Evolutionary conservation across 2,888 invertebrate genomes (phyloP).

Genomic region (Spialia ferax): DNA sequence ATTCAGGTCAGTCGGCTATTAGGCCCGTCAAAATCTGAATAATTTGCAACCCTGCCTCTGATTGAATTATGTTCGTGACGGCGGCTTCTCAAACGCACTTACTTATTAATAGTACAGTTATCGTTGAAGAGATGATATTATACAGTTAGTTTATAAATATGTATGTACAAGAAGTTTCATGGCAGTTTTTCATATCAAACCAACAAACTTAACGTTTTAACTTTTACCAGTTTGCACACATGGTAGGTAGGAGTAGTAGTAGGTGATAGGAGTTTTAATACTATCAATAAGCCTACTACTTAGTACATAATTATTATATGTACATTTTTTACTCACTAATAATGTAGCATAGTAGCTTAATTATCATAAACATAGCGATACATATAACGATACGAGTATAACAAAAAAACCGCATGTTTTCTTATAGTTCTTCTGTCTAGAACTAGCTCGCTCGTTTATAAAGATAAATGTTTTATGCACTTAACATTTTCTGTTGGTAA

Average conservation of each 20-base stretch:
- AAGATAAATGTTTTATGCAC: slow-evolving; percentile 7
- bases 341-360: background rate
- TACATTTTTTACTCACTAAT: too few species aligned
- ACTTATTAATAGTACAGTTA: too few species aligned
- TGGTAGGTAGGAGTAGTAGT: too few species aligned
- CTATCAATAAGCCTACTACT: too few species aligned
- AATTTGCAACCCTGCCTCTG: slow-evolving; percentile 23
- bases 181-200: too few species aligned
- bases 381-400: background rate
- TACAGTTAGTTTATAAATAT: too few species aligned
- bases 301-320: too few species aligned
- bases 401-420: background rate
- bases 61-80: slow-evolving; percentile 25
- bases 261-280: too few species aligned
- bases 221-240: too few species aligned
- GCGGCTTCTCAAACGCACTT: background rate
- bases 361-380: background rate
- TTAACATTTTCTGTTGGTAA: slow-evolving; percentile 2
- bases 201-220: too few species aligned
- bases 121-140: too few species aligned
- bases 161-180: too few species aligned
- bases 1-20: slow-evolving; percentile 71
- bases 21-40: slow-evolving; percentile 57
- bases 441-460: background rate
- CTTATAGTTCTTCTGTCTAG: background rate